Percentiles rank a stretch among this genome's conserved stretches.
These are phyloP conservation scores for Chrysolina oricalcia DNA, from an alignment of 2,888 invertebrate genomes.

Conservation along the genomic window DNA sequence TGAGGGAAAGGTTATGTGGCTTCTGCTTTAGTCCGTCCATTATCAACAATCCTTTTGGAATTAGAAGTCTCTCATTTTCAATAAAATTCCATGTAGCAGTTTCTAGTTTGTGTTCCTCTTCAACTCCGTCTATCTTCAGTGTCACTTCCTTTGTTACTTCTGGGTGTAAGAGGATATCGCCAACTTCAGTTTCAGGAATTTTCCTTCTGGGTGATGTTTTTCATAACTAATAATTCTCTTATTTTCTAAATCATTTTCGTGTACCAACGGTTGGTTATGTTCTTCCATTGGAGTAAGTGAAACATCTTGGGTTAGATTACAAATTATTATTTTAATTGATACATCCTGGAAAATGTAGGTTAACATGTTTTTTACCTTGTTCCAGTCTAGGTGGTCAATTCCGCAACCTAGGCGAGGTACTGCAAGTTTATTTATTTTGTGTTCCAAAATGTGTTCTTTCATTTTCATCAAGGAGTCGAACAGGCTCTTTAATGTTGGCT, in stretches of 20 bases:
- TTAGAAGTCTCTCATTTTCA: conserved; percentile 4
- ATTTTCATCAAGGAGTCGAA: background rate
- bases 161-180: conserved; percentile 6
- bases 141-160: background rate
- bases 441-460: background rate
- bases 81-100: background rate
- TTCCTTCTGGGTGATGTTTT: background rate
- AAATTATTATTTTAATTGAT: conserved; percentile 3
- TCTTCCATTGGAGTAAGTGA: background rate
- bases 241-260: conserved; percentile 7
- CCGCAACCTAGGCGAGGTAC: conserved; percentile 18
- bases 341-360: conserved; percentile 11
- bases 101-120: background rate
- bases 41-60: conserved; percentile 14
- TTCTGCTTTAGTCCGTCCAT: background rate
- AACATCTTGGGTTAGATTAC: background rate
- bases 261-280: background rate
- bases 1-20: background rate
- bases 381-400: background rate
- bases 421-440: conserved; percentile 4
- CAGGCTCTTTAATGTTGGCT: background rate
- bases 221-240: conserved; percentile 11
- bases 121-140: background rate
- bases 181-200: background rate
- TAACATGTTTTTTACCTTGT: background rate